A percentile compares a stretch with the other conserved stretches of the same genome.
phyloP scores from a whole-genome alignment of 1,140 invertebrate species.

The Leucophenga varia region DNA sequence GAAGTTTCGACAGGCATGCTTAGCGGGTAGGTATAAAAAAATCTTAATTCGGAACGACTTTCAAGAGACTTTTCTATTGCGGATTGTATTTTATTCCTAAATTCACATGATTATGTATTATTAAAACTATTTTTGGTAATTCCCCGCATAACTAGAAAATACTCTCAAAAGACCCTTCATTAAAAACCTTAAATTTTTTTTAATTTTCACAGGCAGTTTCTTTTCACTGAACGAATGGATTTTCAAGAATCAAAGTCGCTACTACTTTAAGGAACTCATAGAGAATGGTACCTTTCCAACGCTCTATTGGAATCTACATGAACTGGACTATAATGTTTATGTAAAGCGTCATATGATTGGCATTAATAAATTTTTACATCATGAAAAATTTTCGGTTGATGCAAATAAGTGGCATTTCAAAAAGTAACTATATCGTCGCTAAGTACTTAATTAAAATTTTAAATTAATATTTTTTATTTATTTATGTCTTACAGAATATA shows the following conservation, averaged over 20 bases:
- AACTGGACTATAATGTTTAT: conserved; percentile 69
- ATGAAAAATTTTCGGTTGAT: conserved; percentile 66
- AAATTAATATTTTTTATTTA: neutral
- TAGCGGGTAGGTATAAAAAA: conserved; percentile 57
- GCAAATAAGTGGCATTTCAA: conserved; percentile 67
- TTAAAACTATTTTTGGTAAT: too few relatives aligned
- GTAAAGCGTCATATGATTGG: conserved; percentile 75
- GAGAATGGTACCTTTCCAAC: conserved; percentile 21
- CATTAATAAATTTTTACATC: conserved; percentile 77
- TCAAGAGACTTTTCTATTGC: too few relatives aligned
- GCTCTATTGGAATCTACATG: conserved; percentile 43
- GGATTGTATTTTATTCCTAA: too few relatives aligned
- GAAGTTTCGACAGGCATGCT: conserved; percentile 75
- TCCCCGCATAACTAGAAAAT: too few relatives aligned
- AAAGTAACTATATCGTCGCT: conserved; percentile 47
- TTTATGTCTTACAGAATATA: conserved; percentile 9
- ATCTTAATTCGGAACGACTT: too few relatives aligned
- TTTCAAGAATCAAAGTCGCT: conserved; percentile 76
- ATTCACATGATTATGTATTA: too few relatives aligned
- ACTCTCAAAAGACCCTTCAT: too few relatives aligned
- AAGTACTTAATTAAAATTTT: neutral
- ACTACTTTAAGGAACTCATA: conserved; percentile 59
- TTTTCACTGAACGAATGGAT: conserved; percentile 87
- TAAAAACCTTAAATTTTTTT: too few relatives aligned
- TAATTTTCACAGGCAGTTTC: conserved; percentile 66